phyloP scores from a whole-genome alignment of 2,797 vertebrate species.

The Glyptemys insculpta region DNA sequence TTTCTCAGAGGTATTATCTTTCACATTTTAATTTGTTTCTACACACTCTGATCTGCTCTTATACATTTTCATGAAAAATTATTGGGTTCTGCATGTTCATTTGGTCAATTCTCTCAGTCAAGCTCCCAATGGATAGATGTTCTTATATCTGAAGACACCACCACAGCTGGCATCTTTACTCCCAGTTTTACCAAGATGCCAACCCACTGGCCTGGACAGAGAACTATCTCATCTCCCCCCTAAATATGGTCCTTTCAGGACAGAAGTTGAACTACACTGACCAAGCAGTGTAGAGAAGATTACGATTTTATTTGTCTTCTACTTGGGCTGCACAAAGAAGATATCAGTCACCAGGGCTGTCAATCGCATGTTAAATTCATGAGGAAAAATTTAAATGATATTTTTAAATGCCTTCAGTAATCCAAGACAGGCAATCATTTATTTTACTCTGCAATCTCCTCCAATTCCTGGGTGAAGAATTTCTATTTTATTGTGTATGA shows the following conservation, averaged over 20 bases:
- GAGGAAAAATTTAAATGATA: neutral
- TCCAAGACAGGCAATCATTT: neutral
- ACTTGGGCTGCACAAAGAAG: neutral
- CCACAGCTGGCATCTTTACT: accelerated
- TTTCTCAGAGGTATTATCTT: neutral
- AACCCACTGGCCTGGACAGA: neutral
- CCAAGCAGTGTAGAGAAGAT: neutral
- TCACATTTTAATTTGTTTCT: neutral
- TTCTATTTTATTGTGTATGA: neutral
- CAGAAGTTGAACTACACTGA: neutral
- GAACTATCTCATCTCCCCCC: neutral
- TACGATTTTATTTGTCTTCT: neutral
- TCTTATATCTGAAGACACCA: neutral
- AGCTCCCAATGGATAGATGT: neutral
- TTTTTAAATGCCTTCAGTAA: neutral
- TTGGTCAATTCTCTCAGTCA: neutral
- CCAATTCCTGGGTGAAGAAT: neutral
- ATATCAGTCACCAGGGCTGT: neutral
- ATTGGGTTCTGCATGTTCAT: neutral
- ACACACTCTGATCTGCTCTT: neutral
- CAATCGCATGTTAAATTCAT: neutral
- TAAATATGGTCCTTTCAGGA: neutral
- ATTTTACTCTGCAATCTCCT: neutral
- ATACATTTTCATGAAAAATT: neutral
- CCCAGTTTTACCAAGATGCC: neutral